phyloP scores from a whole-genome alignment of 2,797 vertebrate species.

The Lacerta bilineata region DNA sequence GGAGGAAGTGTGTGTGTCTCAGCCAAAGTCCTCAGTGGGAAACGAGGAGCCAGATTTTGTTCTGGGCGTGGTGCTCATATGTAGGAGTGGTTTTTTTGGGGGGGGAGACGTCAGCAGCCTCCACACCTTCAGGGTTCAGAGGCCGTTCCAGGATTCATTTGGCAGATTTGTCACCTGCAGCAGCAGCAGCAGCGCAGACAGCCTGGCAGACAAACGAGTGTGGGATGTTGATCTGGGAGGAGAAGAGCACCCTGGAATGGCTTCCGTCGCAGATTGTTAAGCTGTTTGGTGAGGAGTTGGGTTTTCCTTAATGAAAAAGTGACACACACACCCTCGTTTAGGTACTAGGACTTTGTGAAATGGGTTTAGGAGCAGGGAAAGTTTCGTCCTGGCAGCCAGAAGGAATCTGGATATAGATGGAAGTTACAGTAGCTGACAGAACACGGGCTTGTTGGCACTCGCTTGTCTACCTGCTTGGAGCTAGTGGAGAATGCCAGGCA shows the following conservation, averaged over 20 bases:
- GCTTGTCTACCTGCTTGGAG: background rate
- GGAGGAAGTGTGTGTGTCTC: background rate
- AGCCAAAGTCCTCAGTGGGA: background rate
- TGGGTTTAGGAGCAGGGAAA: background rate
- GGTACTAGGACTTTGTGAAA: background rate
- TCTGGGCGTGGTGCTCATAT: background rate
- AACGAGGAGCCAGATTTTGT: slow-evolving; percentile 25
- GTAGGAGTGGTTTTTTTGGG: slow-evolving; percentile 18
- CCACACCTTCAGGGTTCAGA: slow-evolving; percentile 1
- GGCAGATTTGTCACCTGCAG: background rate
- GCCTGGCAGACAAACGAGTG: background rate
- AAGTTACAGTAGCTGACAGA: background rate
- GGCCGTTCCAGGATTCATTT: background rate
- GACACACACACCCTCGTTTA: background rate
- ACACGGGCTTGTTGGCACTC: slow-evolving; percentile 23
- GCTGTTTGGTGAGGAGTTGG: slow-evolving; percentile 12
- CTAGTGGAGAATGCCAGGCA: background rate
- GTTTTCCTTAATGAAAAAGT: background rate
- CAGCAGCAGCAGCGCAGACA: background rate
- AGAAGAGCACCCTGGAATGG: background rate
- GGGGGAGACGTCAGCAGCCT: background rate
- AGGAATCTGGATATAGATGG: background rate
- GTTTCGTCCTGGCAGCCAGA: background rate
- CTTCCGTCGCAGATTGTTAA: background rate
- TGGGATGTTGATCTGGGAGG: background rate